Base-by-base conservation (phyloP, 2,113 vertebrate species). In the Meriones unguiculatus region DNA sequence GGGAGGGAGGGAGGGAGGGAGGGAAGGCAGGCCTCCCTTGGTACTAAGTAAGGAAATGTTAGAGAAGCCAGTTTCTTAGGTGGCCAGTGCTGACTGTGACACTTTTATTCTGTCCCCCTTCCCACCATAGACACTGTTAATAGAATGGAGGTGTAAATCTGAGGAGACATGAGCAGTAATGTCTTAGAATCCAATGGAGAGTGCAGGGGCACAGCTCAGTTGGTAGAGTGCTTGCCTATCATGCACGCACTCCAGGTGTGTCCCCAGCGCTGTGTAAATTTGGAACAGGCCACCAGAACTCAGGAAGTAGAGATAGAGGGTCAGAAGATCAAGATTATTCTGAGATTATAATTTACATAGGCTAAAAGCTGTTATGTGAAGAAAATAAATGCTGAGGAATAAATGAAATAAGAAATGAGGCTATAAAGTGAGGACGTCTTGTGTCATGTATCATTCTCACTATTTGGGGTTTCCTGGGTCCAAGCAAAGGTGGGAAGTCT, bases 101-200 rank as follows among this genome's bases (percentile, higher is more conserved):
- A 30, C 28, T 95, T 92, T 88, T 50, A 70, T 57, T 89, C n/a
- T 93, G 87, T 62, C 50, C 67, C 75, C 50, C 59, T 20, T 89
- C 10, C 46, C 7, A 25, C 52, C 46, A 73, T 41, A 77, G 24
- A 46, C 35, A 54, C 46, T 13, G 20, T 12, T 52, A 57, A 76
- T 67, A 50, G 41, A 86, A 90, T 67, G 25, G 50, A 38, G 32
- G 64, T 38, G 4, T 67, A 65, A 93, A 80, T 41, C 35, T n/a
- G 94, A 69, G 4, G 12, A 38, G 77, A 80, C 15, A 35, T 54
- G 52, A 52, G 24, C 59, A 64, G 50, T 64, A n/a, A 35, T 70
- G 73, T 64, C 32, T 89, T 20, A 77, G 46, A 86, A 80, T 93
- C 67, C 89, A 90, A 57, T 8, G 46, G 80, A 90, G 35, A 24